A percentile compares a stretch with the other conserved stretches of the same genome.
These are phyloP conservation scores for Cladopsammia gracilis DNA, from an alignment of 64 coral and sea anemone genomes.

Conservation along the genomic window DNA sequence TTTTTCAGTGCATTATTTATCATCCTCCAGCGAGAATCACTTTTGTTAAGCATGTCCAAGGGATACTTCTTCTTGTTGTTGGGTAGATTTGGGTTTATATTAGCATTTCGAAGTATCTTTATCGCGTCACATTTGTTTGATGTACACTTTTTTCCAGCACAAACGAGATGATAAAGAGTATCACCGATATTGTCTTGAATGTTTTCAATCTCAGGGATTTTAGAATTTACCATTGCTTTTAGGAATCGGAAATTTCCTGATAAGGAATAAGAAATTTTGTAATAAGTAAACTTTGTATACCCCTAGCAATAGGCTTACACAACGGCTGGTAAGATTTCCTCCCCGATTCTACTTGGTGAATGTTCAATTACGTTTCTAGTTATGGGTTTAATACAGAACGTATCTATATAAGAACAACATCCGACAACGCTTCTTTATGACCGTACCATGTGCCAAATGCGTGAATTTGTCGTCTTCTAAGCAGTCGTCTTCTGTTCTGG, in stretches of 20 bases:
- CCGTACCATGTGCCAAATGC: no score
- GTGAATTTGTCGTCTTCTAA: no score
- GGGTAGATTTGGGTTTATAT: not conserved
- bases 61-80: not conserved
- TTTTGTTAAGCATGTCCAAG: not conserved
- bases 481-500: no score
- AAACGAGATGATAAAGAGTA: constrained; percentile 68
- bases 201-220: constrained; percentile 7
- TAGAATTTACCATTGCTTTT: not conserved
- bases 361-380: no score
- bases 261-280: not conserved
- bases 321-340: no score
- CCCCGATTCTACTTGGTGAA: no score
- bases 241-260: not conserved
- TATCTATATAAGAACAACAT: no score
- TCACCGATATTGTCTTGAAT: constrained; percentile 47
- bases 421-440: no score
- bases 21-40: not conserved
- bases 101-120: not conserved
- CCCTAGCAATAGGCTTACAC: no score
- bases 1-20: not conserved
- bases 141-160: constrained; percentile 36
- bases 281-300: not conserved
- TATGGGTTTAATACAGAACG: no score
- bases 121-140: constrained; percentile 13